Evolutionary conservation across 2,888 invertebrate genomes (phyloP).

Genomic region (Hedya salicella): DNA sequence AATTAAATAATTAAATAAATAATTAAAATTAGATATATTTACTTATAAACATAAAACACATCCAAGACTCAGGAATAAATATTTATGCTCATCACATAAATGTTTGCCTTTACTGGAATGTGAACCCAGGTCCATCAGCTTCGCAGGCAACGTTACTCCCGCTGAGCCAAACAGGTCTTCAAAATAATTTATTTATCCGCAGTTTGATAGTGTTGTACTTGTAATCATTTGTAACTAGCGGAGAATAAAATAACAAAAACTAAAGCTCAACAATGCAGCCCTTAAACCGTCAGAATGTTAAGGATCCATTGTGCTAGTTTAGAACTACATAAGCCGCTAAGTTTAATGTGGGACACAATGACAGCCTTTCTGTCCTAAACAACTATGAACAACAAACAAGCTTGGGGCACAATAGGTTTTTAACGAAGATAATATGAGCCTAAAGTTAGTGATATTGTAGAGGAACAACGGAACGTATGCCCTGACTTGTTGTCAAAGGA

Average conservation of each 20-base stretch:
- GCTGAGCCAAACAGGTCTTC: no score
- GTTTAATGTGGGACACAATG: constrained; percentile 37
- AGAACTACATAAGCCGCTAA: constrained; percentile 38
- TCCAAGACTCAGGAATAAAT: no score
- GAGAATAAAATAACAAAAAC: constrained; percentile 15
- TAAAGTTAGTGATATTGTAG: constrained; percentile 12
- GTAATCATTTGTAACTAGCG: no score
- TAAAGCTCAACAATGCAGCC: not conserved
- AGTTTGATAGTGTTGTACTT: no score
- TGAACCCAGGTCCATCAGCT: no score
- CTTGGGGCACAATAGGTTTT: constrained; percentile 33
- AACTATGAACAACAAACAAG: constrained; percentile 35
- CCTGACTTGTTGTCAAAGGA: not conserved
- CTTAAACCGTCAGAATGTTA: constrained; percentile 10
- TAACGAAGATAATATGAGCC: constrained; percentile 34
- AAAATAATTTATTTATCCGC: no score
- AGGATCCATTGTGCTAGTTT: constrained; percentile 35
- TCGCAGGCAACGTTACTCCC: no score
- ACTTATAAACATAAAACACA: no score
- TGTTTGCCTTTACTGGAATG: no score
- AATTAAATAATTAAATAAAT: no score
- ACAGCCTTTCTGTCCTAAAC: constrained; percentile 33
- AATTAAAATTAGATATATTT: no score
- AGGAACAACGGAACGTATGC: not conserved
- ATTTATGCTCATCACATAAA: no score